Evolutionary conservation across 2,888 invertebrate genomes (phyloP), one percentile per base, ranked within the genome.

Genomic region (Heliconius erato): DNA sequence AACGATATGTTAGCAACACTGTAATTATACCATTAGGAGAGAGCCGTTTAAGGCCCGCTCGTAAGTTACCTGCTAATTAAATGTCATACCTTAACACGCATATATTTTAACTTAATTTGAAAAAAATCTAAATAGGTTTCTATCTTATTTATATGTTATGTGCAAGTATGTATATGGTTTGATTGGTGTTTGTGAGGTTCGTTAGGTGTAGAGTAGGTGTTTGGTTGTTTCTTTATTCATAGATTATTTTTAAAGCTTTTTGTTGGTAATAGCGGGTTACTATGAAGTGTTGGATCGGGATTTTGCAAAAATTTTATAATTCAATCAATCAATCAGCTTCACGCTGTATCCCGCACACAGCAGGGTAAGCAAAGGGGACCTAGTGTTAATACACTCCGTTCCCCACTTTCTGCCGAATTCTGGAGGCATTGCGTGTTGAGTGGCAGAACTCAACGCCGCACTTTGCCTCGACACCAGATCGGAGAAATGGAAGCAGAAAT

Each of bases 21-120:
- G 83, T 84, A 86, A 87, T 87, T 87, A 87, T 87, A 86, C 84
- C 85, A 87, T 87, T 86, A 86, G 79, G 79, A 63, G 84, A 72
- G 67, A 71, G 82, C 80, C 82, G 54, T 82, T 85, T 83, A 84
- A 84, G 81, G 83, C 44, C 59, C 82, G 69, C 54, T 82, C 84
- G 85, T 85, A 83, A 81, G 19, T 81, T 71, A 71, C 68, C n/a
- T 19, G 26, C 49, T 80, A 80, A 74, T 78, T 78, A 78, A 67
- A n/a, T 35, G 44, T 76, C 63, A 59, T 63, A 63, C 76, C 63
- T 76, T 63, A 76, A 76, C 76, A 76, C 76, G 76, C n/a, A 63
- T 76, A 76, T 76, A 63, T 59, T 49, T 72, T 49, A 49, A 16
- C n/a, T 44, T 71, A n/a, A 71, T 71, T 44, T 71, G 40, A 40